Evolutionary conservation across 2,113 vertebrate species (phyloP).

Genomic region (Hippocampus abdominalis): DNA sequence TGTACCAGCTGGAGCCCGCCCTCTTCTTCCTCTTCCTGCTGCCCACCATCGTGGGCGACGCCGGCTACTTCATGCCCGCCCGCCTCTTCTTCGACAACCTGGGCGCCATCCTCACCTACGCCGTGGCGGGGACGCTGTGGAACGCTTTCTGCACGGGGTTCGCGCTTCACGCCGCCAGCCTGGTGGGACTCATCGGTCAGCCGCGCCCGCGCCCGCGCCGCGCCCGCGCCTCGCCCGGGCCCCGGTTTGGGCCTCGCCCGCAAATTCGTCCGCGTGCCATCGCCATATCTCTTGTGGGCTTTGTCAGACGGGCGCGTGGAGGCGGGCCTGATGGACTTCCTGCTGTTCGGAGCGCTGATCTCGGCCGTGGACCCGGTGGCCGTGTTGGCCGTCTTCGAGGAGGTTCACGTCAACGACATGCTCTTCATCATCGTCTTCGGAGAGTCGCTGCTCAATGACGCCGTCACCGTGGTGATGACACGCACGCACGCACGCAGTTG

Average conservation of each 20-base stretch:
- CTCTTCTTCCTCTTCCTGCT: conserved; percentile 97
- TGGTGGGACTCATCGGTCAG: conserved; percentile 64
- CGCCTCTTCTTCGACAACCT: conserved; percentile 95
- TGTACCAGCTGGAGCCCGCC: conserved; percentile 90
- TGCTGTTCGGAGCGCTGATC: conserved; percentile 91
- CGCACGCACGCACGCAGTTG: conserved; percentile 11
- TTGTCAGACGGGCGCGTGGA: conserved; percentile 75
- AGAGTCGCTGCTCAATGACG: conserved; percentile 94
- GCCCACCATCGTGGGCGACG: conserved; percentile 92
- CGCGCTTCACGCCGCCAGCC: conserved; percentile 80
- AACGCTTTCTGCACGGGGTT: conserved; percentile 89
- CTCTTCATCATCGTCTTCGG: conserved; percentile 98
- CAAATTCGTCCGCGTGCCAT: not conserved
- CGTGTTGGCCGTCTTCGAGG: conserved; percentile 91
- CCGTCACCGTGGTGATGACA: conserved; percentile 89
- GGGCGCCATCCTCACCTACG: conserved; percentile 91
- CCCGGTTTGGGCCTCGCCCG: rapidly evolving
- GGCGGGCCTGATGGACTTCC: conserved; percentile 89
- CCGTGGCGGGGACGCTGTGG: conserved; percentile 92
- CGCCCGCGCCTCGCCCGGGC: not conserved
- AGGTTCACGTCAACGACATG: conserved; percentile 92
- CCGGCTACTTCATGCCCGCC: conserved; percentile 95
- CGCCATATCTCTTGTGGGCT: not conserved
- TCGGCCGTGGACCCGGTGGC: conserved; percentile 94
- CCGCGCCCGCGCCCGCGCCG: not conserved